Percentiles rank a stretch among this genome's conserved stretches.
These are phyloP conservation scores for Atlantisia rogersi DNA, from an alignment of 2,113 vertebrate species.

Conservation along the genomic window DNA sequence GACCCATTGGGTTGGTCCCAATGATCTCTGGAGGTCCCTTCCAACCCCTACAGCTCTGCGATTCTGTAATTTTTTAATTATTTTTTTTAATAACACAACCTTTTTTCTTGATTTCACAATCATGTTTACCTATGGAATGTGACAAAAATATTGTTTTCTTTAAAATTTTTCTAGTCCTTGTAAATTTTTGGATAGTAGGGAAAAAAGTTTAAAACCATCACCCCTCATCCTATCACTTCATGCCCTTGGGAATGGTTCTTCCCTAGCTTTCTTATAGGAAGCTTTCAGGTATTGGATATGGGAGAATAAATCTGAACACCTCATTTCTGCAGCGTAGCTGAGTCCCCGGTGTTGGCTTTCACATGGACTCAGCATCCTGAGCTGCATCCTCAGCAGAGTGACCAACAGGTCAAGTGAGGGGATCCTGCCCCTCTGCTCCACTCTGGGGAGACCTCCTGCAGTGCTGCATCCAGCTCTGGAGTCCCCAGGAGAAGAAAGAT, in stretches of 20 bases:
- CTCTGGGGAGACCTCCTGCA: background rate
- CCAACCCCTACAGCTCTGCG: too few species aligned
- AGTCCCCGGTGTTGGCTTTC: fast-evolving
- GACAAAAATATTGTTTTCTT: background rate
- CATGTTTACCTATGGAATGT: fast-evolving
- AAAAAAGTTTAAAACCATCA: background rate
- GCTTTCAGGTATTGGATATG: background rate
- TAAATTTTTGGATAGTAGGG: background rate
- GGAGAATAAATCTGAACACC: background rate
- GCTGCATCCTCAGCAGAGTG: background rate
- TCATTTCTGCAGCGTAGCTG: fast-evolving
- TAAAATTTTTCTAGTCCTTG: background rate
- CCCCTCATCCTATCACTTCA: too few species aligned
- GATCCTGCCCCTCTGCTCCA: background rate
- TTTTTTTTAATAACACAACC: background rate
- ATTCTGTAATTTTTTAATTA: background rate
- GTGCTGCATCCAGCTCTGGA: fast-evolving
- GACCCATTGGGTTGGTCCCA: too few species aligned
- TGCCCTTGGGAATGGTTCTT: too few species aligned
- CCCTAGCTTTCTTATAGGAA: too few species aligned
- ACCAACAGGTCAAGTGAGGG: fast-evolving
- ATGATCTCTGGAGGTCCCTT: too few species aligned
- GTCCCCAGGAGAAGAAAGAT: fast-evolving
- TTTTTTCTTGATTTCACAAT: background rate
- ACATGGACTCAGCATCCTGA: background rate